Base-by-base conservation (phyloP, 2,888 invertebrate genomes). In the Drosophila siamana region DNA sequence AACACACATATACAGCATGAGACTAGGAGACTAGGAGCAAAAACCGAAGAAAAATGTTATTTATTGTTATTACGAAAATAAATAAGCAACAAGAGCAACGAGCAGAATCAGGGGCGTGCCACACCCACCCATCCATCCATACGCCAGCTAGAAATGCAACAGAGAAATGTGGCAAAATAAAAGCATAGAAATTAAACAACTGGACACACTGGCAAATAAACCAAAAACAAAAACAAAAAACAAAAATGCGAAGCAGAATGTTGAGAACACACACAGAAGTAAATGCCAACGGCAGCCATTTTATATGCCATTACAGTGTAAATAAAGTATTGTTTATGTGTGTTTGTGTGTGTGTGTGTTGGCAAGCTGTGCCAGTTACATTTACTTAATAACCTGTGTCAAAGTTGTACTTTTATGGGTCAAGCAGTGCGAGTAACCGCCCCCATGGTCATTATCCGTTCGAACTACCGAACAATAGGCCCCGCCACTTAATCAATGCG, bases 11-110 rank as follows among this genome's bases (percentile, higher is more conserved):
- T 19, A 47, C n/a, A 36, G 19, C 47, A n/a, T n/a, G n/a, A n/a
- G n/a, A n/a, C n/a, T n/a, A n/a, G n/a, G 15, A 62, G 48, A 33
- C 15, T 57, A 43, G 59, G 11, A 59, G 76, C 52, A 79, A 69
- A 79, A 78, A 62, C 65, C 57, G 28, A 69, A 80, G 88, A 86
- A 86, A 83, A 83, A 88, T 86, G 83, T 88, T 86, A 88, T 83
- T 83, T 83, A 83, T 88, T 88, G 83, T 83, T 83, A 83, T 83
- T 88, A 88, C 83, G 83, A 88, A 88, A 88, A 83, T 83, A 83
- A 83, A 88, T 83, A 83, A 88, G 88, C 64, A 86, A 69, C 69
- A 57, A 54, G 74, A 71, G 52, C 44, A 59, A 69, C 52, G 51
- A 74, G 57, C 56, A 19, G 19, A 41, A 41, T 15, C 38, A 41